Conservation (phyloP, 2,797 vertebrate genomes). For the Coluber constrictor region DNA sequence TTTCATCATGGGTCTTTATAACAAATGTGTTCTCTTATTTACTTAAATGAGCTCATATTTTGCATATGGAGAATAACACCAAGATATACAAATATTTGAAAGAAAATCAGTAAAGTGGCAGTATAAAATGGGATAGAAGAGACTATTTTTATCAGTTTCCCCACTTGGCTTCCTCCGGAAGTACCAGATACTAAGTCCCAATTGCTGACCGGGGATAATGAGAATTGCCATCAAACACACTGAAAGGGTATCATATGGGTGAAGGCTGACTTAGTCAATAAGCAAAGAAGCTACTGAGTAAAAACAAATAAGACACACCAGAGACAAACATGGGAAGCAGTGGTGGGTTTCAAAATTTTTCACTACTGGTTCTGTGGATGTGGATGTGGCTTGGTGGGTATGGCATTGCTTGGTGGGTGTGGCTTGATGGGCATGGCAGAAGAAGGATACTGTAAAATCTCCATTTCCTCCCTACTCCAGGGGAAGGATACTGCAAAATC, state of each 20-base stretch:
- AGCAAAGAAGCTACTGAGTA: constrained; percentile 9
- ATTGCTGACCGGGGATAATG: background rate
- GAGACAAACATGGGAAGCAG: background rate
- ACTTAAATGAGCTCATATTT: background rate
- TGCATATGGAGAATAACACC: background rate
- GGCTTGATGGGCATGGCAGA: too few relatives aligned
- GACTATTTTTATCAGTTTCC: background rate
- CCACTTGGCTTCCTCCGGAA: background rate
- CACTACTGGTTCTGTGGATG: too few relatives aligned
- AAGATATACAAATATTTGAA: background rate
- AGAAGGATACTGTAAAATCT: too few relatives aligned
- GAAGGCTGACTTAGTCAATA: background rate
- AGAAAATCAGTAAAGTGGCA: background rate
- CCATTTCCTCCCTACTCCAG: too few relatives aligned
- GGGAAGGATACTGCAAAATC: too few relatives aligned
- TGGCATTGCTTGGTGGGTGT: too few relatives aligned
- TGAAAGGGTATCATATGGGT: background rate
- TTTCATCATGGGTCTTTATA: background rate
- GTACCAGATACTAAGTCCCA: background rate
- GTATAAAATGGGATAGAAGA: background rate
- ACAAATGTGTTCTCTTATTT: background rate
- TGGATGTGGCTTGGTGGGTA: too few relatives aligned
- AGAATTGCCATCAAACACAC: background rate
- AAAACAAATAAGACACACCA: background rate
- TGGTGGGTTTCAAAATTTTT: too few relatives aligned